Percentiles rank a stretch among this genome's conserved stretches.
These are phyloP conservation scores for Sminthopsis crassicaudata DNA, from an alignment of 2,113 vertebrate species.

Conservation along the genomic window DNA sequence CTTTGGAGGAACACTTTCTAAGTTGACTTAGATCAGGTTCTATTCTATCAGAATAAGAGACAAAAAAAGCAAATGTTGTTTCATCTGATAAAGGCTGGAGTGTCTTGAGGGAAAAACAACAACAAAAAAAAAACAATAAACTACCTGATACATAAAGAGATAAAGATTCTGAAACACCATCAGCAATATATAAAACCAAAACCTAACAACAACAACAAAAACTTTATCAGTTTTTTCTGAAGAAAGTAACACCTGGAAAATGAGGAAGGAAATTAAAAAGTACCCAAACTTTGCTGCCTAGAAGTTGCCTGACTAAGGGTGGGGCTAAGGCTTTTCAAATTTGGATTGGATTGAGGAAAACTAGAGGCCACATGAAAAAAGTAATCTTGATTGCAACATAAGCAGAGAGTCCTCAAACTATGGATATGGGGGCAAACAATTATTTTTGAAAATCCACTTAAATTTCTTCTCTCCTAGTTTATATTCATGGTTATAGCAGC, in stretches of 20 bases:
- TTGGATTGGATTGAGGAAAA: not conserved
- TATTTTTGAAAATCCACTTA: too few species aligned
- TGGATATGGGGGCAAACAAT: too few species aligned
- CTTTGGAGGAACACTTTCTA: too few species aligned
- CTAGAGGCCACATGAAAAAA: not conserved
- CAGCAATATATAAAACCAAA: not conserved
- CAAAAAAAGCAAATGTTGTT: not conserved
- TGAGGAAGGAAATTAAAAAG: not conserved
- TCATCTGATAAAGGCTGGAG: not conserved
- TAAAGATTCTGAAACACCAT: not conserved
- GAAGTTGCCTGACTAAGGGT: not conserved
- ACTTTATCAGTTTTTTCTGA: not conserved
- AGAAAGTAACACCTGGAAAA: not conserved
- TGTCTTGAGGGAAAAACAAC: too few species aligned
- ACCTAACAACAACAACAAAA: too few species aligned
- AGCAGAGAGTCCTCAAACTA: too few species aligned
- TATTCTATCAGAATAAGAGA: not conserved
- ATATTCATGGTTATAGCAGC: too few species aligned
- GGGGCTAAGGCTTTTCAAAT: too few species aligned
- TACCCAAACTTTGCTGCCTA: accelerated
- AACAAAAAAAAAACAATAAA: not conserved
- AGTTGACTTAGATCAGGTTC: not conserved
- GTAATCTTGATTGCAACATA: not conserved
- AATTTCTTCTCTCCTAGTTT: too few species aligned
- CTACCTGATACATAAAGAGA: not conserved